Conservation (phyloP, 1,140 invertebrate genomes). For the Bilobella aurantiaca region DNA sequence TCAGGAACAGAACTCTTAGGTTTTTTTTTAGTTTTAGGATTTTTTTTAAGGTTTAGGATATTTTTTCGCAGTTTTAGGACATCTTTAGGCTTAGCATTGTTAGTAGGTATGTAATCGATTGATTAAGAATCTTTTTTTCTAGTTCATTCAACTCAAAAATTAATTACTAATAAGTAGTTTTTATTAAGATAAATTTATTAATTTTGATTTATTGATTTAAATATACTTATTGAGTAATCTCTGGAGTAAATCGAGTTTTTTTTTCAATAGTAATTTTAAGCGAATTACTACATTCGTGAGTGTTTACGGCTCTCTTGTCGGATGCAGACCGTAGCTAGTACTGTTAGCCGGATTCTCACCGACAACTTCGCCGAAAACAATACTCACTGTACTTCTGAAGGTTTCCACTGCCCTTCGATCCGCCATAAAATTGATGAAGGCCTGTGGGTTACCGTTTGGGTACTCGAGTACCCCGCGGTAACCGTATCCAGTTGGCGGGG, state of each 20-base stretch:
- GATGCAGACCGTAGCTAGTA: not conserved
- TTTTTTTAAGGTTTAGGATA: no score
- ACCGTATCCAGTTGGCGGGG: not conserved
- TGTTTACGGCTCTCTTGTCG: not conserved
- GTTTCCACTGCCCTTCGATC: slow-evolving; percentile 1
- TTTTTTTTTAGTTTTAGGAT: no score
- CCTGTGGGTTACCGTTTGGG: not conserved
- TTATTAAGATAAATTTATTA: no score
- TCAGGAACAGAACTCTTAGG: no score
- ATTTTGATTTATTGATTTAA: not conserved
- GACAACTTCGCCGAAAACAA: slow-evolving; percentile 8
- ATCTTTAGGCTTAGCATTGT: no score
- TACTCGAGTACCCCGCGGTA: not conserved
- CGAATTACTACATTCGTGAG: not conserved
- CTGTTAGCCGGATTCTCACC: not conserved
- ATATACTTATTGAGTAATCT: not conserved
- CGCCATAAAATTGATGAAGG: slow-evolving; percentile 12
- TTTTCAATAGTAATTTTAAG: no score
- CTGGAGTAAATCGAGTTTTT: no score
- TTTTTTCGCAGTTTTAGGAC: no score
- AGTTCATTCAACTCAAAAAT: no score
- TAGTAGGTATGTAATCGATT: no score
- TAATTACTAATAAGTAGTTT: no score
- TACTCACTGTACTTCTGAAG: slow-evolving; percentile 1
- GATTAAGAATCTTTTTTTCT: no score